Evolutionary conservation across 2,888 invertebrate species (phyloP).

Genomic region (Acanthosepion esculentum): DNA sequence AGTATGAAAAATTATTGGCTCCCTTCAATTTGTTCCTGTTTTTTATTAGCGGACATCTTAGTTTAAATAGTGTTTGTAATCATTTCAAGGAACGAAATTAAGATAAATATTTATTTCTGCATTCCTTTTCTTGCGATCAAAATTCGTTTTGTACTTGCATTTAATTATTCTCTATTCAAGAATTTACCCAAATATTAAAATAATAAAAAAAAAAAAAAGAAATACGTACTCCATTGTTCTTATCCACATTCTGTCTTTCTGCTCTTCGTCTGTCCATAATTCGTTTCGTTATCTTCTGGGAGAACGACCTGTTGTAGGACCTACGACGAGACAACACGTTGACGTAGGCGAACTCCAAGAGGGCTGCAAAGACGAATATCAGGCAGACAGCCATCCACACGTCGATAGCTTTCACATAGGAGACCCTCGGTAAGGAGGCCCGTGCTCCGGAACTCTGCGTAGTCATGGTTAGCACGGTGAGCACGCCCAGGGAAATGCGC

Average conservation of each 20-base stretch:
- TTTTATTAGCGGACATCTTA: too few relatives aligned
- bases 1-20: too few relatives aligned
- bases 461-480: slow-evolving; percentile 68
- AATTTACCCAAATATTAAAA: not conserved
- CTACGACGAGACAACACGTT: slow-evolving; percentile 59
- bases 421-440: slow-evolving; percentile 64
- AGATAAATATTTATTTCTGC: too few relatives aligned
- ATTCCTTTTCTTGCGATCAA: too few relatives aligned
- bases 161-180: not conserved
- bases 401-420: slow-evolving; percentile 65
- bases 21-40: too few relatives aligned
- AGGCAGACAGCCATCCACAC: slow-evolving; percentile 66
- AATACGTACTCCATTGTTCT: slow-evolving; percentile 19
- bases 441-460: slow-evolving; percentile 66
- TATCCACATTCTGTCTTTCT: slow-evolving; percentile 25
- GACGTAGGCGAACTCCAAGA: slow-evolving; percentile 65
- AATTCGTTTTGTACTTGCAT: not conserved
- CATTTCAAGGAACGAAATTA: too few relatives aligned
- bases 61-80: too few relatives aligned
- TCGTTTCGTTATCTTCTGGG: slow-evolving; percentile 50
- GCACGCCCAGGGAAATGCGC: slow-evolving; percentile 61
- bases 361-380: slow-evolving; percentile 62
- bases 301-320: not conserved
- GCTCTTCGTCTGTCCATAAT: slow-evolving; percentile 52
- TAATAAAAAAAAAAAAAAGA: too few relatives aligned